These are phyloP conservation scores for Ormyrus labotus DNA, from an alignment of 2,888 invertebrate species.

Conservation along the genomic window DNA sequence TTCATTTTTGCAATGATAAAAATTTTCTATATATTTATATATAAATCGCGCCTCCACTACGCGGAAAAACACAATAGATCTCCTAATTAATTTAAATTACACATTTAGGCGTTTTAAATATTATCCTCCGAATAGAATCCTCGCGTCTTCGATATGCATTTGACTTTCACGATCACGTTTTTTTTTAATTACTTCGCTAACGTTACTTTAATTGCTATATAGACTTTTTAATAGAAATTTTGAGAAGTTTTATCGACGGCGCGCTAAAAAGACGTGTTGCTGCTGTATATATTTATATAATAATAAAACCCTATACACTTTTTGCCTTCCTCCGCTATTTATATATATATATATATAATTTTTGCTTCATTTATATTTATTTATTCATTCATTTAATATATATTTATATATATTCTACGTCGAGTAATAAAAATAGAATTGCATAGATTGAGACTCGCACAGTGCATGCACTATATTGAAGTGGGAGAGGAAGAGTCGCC, in stretches of 20 bases:
- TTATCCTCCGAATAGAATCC: constrained; percentile 40
- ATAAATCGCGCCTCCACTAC: constrained; percentile 12
- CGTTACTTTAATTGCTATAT: constrained; percentile 24
- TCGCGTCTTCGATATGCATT: constrained; percentile 54
- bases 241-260: constrained; percentile 38
- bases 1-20: constrained; percentile 24
- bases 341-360: constrained; percentile 31
- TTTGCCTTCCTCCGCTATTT: constrained; percentile 38
- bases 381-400: constrained; percentile 44
- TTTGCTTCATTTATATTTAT: constrained; percentile 24
- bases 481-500: constrained; percentile 42
- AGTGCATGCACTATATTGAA: constrained; percentile 70
- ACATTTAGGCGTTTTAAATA: constrained; percentile 48
- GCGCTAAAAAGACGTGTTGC: constrained; percentile 49
- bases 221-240: constrained; percentile 47
- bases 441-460: constrained; percentile 73
- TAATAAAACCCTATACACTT: constrained; percentile 53
- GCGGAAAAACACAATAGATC: not conserved
- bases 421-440: constrained; percentile 76
- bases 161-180: constrained; percentile 53
- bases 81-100: constrained; percentile 23
- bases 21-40: constrained; percentile 18
- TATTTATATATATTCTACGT: constrained; percentile 59
- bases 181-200: constrained; percentile 6
- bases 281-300: constrained; percentile 40